phyloP scores from a whole-genome alignment of 2,113 vertebrate species.

The Ceuthmochares aereus region DNA sequence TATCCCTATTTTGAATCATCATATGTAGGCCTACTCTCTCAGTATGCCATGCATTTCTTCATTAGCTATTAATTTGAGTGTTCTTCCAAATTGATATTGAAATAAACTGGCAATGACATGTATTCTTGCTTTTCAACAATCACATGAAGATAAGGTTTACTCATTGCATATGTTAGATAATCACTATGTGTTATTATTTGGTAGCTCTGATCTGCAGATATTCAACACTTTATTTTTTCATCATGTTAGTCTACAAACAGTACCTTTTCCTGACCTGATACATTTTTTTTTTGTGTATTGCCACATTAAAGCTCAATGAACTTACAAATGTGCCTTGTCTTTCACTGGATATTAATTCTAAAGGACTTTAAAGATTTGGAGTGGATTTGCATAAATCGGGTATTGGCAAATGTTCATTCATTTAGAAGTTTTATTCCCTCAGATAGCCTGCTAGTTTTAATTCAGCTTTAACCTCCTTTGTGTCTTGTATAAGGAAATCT shows the following conservation, averaged over 20 bases:
- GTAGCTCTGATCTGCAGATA: neutral
- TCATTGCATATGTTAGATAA: neutral
- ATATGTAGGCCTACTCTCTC: neutral
- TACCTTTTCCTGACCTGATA: neutral
- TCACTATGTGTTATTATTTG: neutral
- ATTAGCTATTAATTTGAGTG: neutral
- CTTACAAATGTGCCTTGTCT: neutral
- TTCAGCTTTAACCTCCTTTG: neutral
- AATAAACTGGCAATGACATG: neutral
- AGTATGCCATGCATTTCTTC: neutral
- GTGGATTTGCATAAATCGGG: neutral
- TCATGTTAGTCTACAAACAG: neutral
- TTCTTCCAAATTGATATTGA: neutral
- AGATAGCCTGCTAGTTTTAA: neutral
- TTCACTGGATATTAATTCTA: neutral
- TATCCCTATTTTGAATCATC: neutral
- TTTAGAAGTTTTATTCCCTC: neutral
- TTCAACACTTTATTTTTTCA: neutral
- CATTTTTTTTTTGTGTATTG: neutral
- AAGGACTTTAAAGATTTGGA: neutral
- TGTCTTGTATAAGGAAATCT: neutral
- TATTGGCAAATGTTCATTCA: conserved; percentile 7
- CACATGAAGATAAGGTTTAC: neutral
- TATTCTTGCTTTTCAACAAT: neutral
- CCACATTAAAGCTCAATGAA: neutral